These are phyloP conservation scores for Acanthurus lineatus DNA, from an alignment of 2,797 vertebrate species.

Conservation along the genomic window DNA sequence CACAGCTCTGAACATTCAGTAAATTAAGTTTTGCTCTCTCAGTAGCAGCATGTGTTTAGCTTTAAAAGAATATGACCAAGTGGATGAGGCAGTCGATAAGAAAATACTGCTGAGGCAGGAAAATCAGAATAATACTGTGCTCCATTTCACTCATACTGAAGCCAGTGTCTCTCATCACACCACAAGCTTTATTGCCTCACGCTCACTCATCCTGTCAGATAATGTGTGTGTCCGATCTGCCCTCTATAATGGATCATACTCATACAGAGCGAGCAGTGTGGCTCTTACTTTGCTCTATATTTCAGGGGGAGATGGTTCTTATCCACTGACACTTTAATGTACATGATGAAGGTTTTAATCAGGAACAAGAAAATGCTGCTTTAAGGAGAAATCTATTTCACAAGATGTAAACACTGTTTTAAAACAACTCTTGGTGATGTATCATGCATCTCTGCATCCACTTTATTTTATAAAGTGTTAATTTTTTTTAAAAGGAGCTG, in stretches of 20 bases:
- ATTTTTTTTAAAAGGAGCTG: not conserved
- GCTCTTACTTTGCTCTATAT: constrained; percentile 15
- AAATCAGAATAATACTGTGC: constrained; percentile 39
- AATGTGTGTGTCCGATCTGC: constrained; percentile 23
- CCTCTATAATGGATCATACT: constrained; percentile 11
- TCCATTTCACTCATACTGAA: constrained; percentile 56
- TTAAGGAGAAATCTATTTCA: constrained; percentile 11
- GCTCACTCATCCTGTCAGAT: constrained; percentile 47
- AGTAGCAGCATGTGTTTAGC: not conserved
- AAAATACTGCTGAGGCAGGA: constrained; percentile 20
- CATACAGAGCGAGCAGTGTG: constrained; percentile 9
- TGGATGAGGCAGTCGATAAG: constrained; percentile 13
- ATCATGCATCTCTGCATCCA: not conserved
- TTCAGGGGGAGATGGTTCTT: constrained; percentile 30
- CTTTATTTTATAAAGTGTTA: not conserved
- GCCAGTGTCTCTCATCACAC: constrained; percentile 67
- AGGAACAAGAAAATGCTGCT: not conserved
- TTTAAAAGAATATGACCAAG: constrained; percentile 8
- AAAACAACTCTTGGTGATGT: not conserved
- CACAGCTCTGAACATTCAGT: not conserved
- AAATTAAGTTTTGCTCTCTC: constrained; percentile 12
- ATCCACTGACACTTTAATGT: constrained; percentile 27
- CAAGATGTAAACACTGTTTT: not conserved
- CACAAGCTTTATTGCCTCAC: constrained; percentile 43
- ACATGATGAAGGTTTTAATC: constrained; percentile 26